A percentile compares a stretch with the other conserved stretches of the same genome.
Conservation (phyloP, 2,113 vertebrate genomes). For the Barnardius zonarius region DNA sequence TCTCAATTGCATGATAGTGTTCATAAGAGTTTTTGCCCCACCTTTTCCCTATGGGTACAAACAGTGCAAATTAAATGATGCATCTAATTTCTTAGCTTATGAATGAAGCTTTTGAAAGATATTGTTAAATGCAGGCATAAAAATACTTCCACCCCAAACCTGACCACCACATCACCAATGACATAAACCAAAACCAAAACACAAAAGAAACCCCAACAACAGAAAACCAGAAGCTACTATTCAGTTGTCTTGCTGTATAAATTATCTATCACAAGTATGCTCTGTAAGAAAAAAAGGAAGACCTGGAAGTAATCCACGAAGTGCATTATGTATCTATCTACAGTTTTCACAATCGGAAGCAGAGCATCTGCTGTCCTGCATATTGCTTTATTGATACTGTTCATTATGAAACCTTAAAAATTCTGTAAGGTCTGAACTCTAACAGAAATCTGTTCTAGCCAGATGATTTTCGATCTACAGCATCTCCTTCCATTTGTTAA, state of each 20-base stretch:
- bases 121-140: not conserved
- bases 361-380: not conserved
- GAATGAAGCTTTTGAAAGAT: not conserved
- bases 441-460: not conserved
- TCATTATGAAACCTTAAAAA: not conserved
- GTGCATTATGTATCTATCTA: not conserved
- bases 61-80: not conserved
- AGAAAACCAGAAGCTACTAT: not conserved
- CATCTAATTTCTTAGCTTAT: not conserved
- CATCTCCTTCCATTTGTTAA: not conserved
- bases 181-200: not conserved
- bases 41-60: conserved; percentile 89
- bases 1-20: conserved; percentile 98
- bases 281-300: not conserved
- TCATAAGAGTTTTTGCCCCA: conserved; percentile 97
- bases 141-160: not conserved
- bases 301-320: not conserved
- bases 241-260: not conserved
- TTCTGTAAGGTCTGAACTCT: not conserved
- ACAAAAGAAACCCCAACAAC: not conserved
- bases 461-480: not conserved
- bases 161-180: fast-evolving
- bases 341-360: not conserved
- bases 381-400: not conserved
- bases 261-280: not conserved